Base-by-base conservation (phyloP, 2,888 invertebrate species). In the Zeuzera pyrina region DNA sequence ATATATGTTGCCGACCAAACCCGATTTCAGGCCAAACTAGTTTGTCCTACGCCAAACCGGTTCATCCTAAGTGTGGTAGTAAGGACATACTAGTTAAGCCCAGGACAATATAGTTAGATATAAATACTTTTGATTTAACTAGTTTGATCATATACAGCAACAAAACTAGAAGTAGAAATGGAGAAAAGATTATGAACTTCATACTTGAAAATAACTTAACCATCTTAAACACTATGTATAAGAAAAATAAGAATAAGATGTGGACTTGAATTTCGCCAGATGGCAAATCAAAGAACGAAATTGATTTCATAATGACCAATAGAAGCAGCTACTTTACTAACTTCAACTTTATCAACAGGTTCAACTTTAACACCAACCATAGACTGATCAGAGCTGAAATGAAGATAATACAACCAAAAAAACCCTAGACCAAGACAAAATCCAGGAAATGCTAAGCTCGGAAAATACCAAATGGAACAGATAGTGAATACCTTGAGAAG, bases 251-350 rank as follows among this genome's bases (percentile, higher is more conserved):
- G 25, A 44, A 27, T 0, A 42, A 12, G 1, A 44, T 27, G 36
- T 48, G 43, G 44, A 45, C 44, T 8, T 48, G 44, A 43, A 28
- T 36, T 0, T 42, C 40, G 21, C 45, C 46, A 7, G 39, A 43
- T 15, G 43, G 39, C 0, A 36, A 36, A 30, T 33, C 26, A 29
- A 45, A 48, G 37, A 48, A 48, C 12, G 23, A 46, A 42, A 45
- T 41, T 7, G 38, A 42, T 16, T 40, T 38, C 15, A 31, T 42
- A 11, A 34, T 42, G 36, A 33, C 42, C 10, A 11, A 34, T 31
- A 5, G 35, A 38, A 30, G 27, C 11, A 33, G 24, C 24, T 31
- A 36, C 19, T 37, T 31, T 10, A 31, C 15, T 2, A 22, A 31
- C 15, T 12, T 11, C 3, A 12, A 10, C 11, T 14, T 24, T 4